Conservation (phyloP, 2,888 invertebrate genomes). For the Protodeltote pygarga region DNA sequence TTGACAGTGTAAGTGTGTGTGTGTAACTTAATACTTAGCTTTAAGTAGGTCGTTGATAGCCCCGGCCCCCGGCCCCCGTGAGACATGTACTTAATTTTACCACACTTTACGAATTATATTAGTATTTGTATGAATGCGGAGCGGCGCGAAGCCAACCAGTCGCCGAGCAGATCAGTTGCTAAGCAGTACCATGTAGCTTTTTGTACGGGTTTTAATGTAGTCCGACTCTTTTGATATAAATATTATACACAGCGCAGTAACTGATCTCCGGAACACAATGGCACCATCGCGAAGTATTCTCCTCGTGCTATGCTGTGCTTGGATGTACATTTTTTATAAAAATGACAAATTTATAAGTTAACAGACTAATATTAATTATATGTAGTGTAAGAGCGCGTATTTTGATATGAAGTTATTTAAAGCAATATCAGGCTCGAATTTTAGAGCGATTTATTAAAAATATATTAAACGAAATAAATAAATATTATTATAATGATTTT, state of each 20-base stretch:
- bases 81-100: constrained; percentile 47
- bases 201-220: constrained; percentile 28
- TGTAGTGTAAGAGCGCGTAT: constrained; percentile 40
- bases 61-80: too few relatives aligned
- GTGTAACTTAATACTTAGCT: constrained; percentile 42
- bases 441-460: constrained; percentile 18
- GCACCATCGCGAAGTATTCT: constrained; percentile 8
- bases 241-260: constrained; percentile 11
- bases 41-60: constrained; percentile 44
- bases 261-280: constrained; percentile 20
- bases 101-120: constrained; percentile 36
- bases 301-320: constrained; percentile 5
- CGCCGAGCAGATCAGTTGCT: constrained; percentile 9
- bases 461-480: constrained; percentile 18
- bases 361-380: constrained; percentile 40
- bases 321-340: constrained; percentile 47
- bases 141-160: neutral
- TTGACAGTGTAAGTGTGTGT: constrained; percentile 29
- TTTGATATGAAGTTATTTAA: constrained; percentile 48
- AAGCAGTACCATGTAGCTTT: too few relatives aligned
- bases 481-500: constrained; percentile 24
- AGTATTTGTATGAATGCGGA: constrained; percentile 14
- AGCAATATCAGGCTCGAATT: constrained; percentile 19
- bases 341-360: constrained; percentile 50
- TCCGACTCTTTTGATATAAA: constrained; percentile 13